Evolutionary conservation across 2,888 invertebrate species (phyloP), one percentile per base, ranked within the genome.

Genomic region (Harpagoxenus sublaevis): DNA sequence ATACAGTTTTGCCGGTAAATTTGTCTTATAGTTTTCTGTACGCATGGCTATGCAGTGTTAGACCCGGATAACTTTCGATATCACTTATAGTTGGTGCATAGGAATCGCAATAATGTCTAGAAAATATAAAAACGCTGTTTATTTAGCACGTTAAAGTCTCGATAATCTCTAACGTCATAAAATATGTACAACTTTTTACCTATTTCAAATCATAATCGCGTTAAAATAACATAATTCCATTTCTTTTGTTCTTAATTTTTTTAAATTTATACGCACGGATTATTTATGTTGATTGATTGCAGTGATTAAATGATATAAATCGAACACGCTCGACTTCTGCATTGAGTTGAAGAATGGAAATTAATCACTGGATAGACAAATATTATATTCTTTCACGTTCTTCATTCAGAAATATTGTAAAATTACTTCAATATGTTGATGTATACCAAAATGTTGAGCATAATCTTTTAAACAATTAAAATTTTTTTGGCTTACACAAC

Each of bases 401-500:
- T 23, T 23, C 23, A 35, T 35, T 35, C 35, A 35, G 35, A 35
- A 5, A 35, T 35, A 57, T 18, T 23, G 45, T 65, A 6, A 12
- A 42, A 65, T 73, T 95, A 97, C 97, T 95, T 97, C 96, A 87
- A 97, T 97, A 92, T 96, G 94, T 81, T 96, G 95, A 83, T 94
- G 92, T 9, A 98, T 94, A 45, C 97, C 95, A 93, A 96, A 97
- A 86, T 97, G 95, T 68, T 96, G 95, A 0, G 96, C 96, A 93
- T 97, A 98, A 68, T 96, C 95, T 87, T 96, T 95, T 74, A 98
- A 94, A 93, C 98, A 98, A 85, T 96, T 95, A 97, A 95, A 87
- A 98, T 97, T 92, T 97, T 96, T 18, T 95, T 97, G 97, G 0
- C 95, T 95, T 10, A 97, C 96, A 92, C 97, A 98, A 0, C 98